phyloP scores from a whole-genome alignment of 2,888 invertebrate species.

The Anthophora plumipes region DNA sequence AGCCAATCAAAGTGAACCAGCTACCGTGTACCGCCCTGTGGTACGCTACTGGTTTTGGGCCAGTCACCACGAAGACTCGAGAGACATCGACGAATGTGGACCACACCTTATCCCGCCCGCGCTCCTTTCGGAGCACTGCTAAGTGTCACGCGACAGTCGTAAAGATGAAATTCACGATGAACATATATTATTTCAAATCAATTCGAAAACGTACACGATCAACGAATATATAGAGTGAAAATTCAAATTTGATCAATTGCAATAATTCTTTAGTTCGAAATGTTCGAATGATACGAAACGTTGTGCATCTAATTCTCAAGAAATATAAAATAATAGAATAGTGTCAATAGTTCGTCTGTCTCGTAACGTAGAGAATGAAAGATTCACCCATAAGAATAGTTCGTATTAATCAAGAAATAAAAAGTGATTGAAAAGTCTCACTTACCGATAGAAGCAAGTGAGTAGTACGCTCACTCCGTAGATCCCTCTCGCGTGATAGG shows the following conservation, averaged over 20 bases:
- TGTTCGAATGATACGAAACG: too few relatives aligned
- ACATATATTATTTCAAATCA: not conserved
- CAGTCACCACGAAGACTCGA: constrained; percentile 69
- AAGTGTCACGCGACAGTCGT: not conserved
- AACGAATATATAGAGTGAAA: too few relatives aligned
- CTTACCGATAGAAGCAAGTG: constrained; percentile 44
- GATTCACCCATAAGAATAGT: not conserved
- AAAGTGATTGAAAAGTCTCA: constrained; percentile 3
- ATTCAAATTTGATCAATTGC: too few relatives aligned
- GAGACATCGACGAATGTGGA: constrained; percentile 58
- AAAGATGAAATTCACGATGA: too few relatives aligned
- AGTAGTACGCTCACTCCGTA: not conserved
- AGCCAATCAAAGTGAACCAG: constrained; percentile 81
- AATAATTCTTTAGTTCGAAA: too few relatives aligned
- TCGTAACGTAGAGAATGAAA: not conserved
- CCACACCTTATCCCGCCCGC: constrained; percentile 72
- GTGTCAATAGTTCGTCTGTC: too few relatives aligned
- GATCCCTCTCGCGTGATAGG: constrained; percentile 28
- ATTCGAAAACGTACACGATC: too few relatives aligned
- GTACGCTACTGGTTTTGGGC: constrained; percentile 82
- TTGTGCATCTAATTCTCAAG: too few relatives aligned
- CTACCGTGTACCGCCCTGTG: constrained; percentile 84
- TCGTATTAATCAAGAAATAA: not conserved
- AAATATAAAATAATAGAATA: too few relatives aligned
- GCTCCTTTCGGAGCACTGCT: constrained; percentile 36